Base-by-base conservation (phyloP, 2,888 invertebrate species). In the Coelogynopora nodosa region DNA sequence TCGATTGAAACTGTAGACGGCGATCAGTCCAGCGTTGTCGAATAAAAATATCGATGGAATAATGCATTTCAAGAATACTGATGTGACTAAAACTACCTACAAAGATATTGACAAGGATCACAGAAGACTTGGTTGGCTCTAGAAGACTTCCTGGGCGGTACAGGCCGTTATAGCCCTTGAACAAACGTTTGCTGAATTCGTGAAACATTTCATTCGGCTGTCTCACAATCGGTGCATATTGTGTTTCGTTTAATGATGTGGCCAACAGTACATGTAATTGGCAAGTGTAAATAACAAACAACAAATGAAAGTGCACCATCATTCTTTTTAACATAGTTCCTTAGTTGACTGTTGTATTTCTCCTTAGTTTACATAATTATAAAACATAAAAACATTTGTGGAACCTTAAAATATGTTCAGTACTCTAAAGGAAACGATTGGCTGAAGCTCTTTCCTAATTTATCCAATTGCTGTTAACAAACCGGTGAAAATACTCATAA, bases 31-130 rank as follows among this genome's bases (percentile, higher is more conserved):
- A 87, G 28, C 49, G 31, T 67, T 87, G 87, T 0, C 82, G 87
- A n/a, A 87, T n/a, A 30, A 87, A 49, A 30, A 87, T n/a, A 30
- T 87, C 87, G 5, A 87, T 30, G 18, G 49, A 10, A 28, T 88
- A 87, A 67, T 87, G 87, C 82, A 88, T 87, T 2, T 87, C 87
- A 10, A 87, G 10, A 13, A 88, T 87, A 29, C 87, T 87, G 13
- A 87, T 28, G 26, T 27, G 27, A 29, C 87, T 67, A 27, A 87
- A 67, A n/a, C 87, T 87, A 30, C 83, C n/a, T n/a, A 87, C 31
- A 10, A 29, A 82, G 18, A 87, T 10, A 30, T 87, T 88, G 0
- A 88, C 84, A 2, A 2, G 2, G 27, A 74, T 23, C 5, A 2
- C 2, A 2, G 74, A 13, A 23, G 74, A n/a, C 23, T 13, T 23